Percentiles rank a stretch among this genome's conserved stretches.
Conservation (phyloP, 1,140 invertebrate species). For the Ericerus pela region DNA sequence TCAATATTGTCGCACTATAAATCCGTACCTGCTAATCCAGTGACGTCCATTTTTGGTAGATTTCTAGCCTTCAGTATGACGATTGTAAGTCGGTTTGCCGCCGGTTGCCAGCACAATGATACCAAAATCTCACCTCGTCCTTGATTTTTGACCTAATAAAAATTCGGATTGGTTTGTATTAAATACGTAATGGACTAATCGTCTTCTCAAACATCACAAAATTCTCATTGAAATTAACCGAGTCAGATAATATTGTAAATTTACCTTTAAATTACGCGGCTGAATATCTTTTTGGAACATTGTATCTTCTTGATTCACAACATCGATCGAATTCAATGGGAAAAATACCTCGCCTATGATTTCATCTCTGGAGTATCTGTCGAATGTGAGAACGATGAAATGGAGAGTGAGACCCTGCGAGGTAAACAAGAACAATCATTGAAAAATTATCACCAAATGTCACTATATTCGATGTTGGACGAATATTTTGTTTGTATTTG, state of each 20-base stretch:
- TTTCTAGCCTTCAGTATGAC: conserved; percentile 86
- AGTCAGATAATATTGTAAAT: neutral
- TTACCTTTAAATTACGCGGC: conserved; percentile 69
- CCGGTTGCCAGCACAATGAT: conserved; percentile 87
- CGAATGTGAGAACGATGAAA: conserved; percentile 90
- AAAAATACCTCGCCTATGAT: conserved; percentile 94
- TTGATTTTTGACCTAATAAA: conserved; percentile 60
- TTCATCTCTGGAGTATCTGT: conserved; percentile 91
- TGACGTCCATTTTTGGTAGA: conserved; percentile 88
- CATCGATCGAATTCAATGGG: conserved; percentile 57
- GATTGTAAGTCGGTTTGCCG: conserved; percentile 70
- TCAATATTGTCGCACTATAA: neutral
- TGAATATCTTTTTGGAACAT: conserved; percentile 68
- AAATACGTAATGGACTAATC: too few relatives aligned
- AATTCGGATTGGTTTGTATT: too few relatives aligned
- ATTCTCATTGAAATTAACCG: too few relatives aligned
- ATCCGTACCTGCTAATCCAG: conserved; percentile 58
- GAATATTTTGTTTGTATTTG: too few relatives aligned
- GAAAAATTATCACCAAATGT: too few relatives aligned
- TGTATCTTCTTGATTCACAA: conserved; percentile 58
- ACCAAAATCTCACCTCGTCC: conserved; percentile 79
- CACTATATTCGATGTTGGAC: too few relatives aligned
- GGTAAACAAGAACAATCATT: too few relatives aligned
- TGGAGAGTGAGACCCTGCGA: conserved; percentile 69
- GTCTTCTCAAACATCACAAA: too few relatives aligned